These are phyloP conservation scores for Aegotheles bennettii DNA, from an alignment of 2,113 vertebrate species.

Conservation along the genomic window DNA sequence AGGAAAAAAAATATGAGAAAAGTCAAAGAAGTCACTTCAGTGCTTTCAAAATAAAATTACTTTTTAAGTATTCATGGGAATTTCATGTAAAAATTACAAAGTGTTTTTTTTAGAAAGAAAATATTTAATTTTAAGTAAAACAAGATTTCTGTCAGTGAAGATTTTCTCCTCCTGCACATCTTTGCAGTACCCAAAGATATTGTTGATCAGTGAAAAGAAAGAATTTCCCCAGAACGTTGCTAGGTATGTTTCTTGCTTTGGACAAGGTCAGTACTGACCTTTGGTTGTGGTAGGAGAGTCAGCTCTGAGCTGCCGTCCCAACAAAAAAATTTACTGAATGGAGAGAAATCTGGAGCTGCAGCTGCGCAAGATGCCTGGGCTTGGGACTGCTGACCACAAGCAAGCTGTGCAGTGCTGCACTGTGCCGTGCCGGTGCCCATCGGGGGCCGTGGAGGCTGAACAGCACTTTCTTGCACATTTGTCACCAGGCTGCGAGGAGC, in stretches of 20 bases:
- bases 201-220: not conserved
- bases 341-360: not conserved
- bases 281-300: not conserved
- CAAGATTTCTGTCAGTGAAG: not conserved
- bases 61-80: not conserved
- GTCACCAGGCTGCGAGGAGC: rapidly evolving
- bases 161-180: not conserved
- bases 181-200: not conserved
- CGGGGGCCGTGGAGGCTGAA: rapidly evolving
- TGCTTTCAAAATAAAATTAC: not conserved
- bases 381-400: not conserved
- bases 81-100: not conserved
- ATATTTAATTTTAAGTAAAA: not conserved
- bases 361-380: not conserved
- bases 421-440: not conserved
- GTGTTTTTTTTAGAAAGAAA: not conserved
- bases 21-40: not conserved
- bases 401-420: not conserved
- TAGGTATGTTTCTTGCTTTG: not conserved
- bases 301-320: rapidly evolving
- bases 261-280: not conserved
- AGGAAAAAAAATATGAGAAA: not conserved
- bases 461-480: rapidly evolving
- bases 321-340: not conserved
- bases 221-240: not conserved